Conservation (phyloP, 2,113 vertebrate genomes). For the Menidia beryllina region DNA sequence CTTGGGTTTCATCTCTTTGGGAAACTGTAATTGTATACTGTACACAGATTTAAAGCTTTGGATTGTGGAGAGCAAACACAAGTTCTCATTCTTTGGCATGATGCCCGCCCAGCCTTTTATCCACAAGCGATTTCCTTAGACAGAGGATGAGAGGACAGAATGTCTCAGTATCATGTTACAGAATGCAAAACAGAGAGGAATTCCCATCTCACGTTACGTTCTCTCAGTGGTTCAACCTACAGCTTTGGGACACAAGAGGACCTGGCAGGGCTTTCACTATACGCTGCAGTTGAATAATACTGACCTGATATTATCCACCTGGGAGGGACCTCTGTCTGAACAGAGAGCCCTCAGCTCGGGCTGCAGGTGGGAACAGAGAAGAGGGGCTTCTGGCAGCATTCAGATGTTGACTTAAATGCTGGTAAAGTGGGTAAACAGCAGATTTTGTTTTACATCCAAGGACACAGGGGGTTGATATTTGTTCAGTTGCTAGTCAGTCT, state of each 20-base stretch:
- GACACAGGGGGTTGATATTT: slow-evolving; percentile 76
- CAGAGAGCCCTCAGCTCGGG: slow-evolving; percentile 35
- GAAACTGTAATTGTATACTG: slow-evolving; percentile 66
- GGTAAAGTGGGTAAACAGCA: slow-evolving; percentile 51
- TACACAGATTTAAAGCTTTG: slow-evolving; percentile 60
- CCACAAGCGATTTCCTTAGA: slow-evolving; percentile 72
- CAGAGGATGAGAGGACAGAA: slow-evolving; percentile 76
- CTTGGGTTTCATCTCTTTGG: slow-evolving; percentile 57
- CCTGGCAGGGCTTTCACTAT: slow-evolving; percentile 41
- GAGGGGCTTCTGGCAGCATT: slow-evolving; percentile 30
- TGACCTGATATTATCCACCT: slow-evolving; percentile 54
- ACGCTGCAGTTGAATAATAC: slow-evolving; percentile 58
- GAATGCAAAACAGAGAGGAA: slow-evolving; percentile 75
- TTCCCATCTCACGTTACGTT: slow-evolving; percentile 77
- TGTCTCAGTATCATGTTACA: slow-evolving; percentile 73
- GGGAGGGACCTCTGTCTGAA: slow-evolving; percentile 45
- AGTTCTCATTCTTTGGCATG: slow-evolving; percentile 67
- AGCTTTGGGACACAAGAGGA: slow-evolving; percentile 57
- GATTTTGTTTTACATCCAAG: slow-evolving; percentile 64
- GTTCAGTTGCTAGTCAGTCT: slow-evolving; percentile 68
- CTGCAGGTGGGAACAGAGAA: slow-evolving; percentile 66
- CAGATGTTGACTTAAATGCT: slow-evolving; percentile 65
- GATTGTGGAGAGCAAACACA: slow-evolving; percentile 60
- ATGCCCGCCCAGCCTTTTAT: slow-evolving; percentile 72
- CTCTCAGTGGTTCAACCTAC: slow-evolving; percentile 65